Percentiles rank a stretch among this genome's conserved stretches.
phyloP scores from a whole-genome alignment of 2,797 vertebrate species.

The Rousettus madagascariensis region DNA sequence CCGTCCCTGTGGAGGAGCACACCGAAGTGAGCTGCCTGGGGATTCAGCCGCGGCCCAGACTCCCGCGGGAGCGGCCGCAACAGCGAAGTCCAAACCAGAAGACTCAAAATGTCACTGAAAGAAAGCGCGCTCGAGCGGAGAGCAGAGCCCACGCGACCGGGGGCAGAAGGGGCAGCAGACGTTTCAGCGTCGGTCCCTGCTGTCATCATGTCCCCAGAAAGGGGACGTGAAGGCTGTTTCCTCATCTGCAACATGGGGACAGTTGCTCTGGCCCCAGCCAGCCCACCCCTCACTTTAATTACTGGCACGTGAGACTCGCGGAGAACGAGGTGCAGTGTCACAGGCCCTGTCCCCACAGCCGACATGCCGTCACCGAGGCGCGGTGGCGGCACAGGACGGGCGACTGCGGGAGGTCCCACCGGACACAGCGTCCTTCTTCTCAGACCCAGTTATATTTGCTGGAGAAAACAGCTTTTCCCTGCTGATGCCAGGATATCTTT shows the following conservation, averaged over 20 bases:
- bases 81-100: not conserved
- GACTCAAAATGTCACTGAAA: not conserved
- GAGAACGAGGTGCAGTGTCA: too few relatives aligned
- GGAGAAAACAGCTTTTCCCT: conserved; percentile 87
- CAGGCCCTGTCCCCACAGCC: not conserved
- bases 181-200: not conserved
- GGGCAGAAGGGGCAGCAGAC: not conserved
- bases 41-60: not conserved
- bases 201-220: not conserved
- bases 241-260: not conserved
- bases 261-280: not conserved
- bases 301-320: not conserved
- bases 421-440: conserved; percentile 85
- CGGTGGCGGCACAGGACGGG: conserved; percentile 87
- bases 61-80: not conserved
- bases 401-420: conserved; percentile 87
- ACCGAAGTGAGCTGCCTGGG: not conserved
- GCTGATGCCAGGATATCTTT: conserved; percentile 84
- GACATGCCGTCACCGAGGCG: conserved; percentile 84
- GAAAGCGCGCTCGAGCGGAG: not conserved
- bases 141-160: fast-evolving
- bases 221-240: not conserved
- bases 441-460: conserved; percentile 86
- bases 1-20: not conserved
- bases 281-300: too few relatives aligned